Base-by-base conservation (phyloP, 2,888 invertebrate species). In the Dorcus parallelipipedus region DNA sequence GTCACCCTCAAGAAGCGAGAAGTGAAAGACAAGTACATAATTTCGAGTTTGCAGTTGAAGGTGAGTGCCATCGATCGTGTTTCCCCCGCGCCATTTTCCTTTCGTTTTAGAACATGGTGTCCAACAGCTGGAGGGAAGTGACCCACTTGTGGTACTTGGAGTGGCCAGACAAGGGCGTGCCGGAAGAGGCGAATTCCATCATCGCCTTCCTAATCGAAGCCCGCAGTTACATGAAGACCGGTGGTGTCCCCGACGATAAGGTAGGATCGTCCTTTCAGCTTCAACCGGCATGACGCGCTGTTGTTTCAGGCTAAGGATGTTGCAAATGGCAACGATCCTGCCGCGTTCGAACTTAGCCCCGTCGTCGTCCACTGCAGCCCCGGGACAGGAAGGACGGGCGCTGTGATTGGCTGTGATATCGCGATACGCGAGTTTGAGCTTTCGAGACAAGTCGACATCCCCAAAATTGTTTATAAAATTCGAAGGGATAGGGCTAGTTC, bases 121-220 rank as follows among this genome's bases (percentile, higher is more conserved):
- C 89, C 48, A 91, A 92, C 75, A 88, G 90, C 61, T 90, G 91
- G 84, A 80, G 95, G 45, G 95, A 96, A 76, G 84, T 96, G 54
- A 91, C 88, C 0, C 96, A 96, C 73, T 86, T 95, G 71, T 96
- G 96, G 95, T 95, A 93, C 80, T 87, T 93, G 72, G 82, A 83
- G 42, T 97, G 96, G 96, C 95, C 96, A 0, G 84, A 86, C n/a
- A 86, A 89, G 62, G 94, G 94, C 0, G 89, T 91, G 0, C 95
- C 95, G 1, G 84, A 85, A 6, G 94, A 95, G 70, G 88, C 89
- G 52, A 87, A 90, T 52, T 90, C 92, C 0, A 82, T 96, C 49
- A 90, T 95, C 49, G 91, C 93, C 53, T 93, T 95, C 79, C 81
- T 96, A 43, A 85, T 92, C 14, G 95, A 95, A 78, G 92, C 93